phyloP scores from a whole-genome alignment of 2,113 vertebrate species.

The Xenopus borealis region DNA sequence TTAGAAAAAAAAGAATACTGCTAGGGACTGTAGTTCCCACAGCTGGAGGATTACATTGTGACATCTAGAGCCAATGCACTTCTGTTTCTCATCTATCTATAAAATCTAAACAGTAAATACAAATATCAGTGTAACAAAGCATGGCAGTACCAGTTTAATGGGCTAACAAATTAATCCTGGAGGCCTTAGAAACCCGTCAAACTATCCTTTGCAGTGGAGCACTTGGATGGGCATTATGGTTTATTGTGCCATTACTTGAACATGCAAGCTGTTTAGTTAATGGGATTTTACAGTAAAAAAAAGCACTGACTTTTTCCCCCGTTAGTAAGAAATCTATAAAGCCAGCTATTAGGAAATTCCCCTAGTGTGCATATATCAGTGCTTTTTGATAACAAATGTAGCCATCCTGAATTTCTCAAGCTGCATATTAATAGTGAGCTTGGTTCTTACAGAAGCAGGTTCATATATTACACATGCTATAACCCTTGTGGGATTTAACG shows the following conservation, averaged over 20 bases:
- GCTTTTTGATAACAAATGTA: constrained; percentile 31
- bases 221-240: constrained; percentile 3
- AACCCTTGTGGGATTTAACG: constrained; percentile 22
- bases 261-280: constrained; percentile 34
- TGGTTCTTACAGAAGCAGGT: neutral
- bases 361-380: constrained; percentile 25
- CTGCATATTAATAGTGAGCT: constrained; percentile 17
- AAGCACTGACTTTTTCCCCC: constrained; percentile 18
- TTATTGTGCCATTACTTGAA: constrained; percentile 27
- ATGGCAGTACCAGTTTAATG: neutral
- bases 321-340: constrained; percentile 32
- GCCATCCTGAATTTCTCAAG: constrained; percentile 23
- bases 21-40: too few relatives aligned
- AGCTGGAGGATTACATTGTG: too few relatives aligned
- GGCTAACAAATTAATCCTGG: neutral
- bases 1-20: too few relatives aligned
- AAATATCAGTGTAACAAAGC: neutral
- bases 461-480: constrained; percentile 19
- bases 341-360: constrained; percentile 17
- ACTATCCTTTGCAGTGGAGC: neutral
- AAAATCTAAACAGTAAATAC: neutral
- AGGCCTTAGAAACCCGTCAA: neutral
- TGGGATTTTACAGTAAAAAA: constrained; percentile 43
- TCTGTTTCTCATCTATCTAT: too few relatives aligned
- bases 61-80: too few relatives aligned